A percentile compares a stretch with the other conserved stretches of the same genome.
These are phyloP conservation scores for Leptobrachium leishanense DNA, from an alignment of 2,113 vertebrate genomes.

Conservation along the genomic window DNA sequence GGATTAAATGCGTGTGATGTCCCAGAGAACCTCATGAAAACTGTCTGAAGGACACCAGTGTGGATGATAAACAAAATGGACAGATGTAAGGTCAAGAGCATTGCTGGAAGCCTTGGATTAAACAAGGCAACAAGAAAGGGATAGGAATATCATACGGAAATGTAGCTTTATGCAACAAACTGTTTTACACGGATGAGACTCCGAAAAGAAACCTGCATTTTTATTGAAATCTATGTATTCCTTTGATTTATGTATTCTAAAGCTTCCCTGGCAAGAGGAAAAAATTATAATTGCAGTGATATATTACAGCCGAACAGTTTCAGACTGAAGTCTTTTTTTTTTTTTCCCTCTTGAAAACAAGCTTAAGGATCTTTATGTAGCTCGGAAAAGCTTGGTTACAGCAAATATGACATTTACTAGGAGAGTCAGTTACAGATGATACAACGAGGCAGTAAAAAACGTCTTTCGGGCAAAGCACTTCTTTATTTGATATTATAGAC, in stretches of 20 bases:
- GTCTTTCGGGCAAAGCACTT: slow-evolving; percentile 37
- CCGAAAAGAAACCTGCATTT: neutral
- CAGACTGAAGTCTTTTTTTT: slow-evolving; percentile 30
- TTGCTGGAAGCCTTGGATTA: slow-evolving; percentile 37
- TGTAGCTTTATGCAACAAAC: neutral
- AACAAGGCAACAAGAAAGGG: slow-evolving; percentile 26
- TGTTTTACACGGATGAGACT: slow-evolving; percentile 14
- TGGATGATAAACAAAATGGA: slow-evolving; percentile 38
- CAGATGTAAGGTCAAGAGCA: slow-evolving; percentile 40
- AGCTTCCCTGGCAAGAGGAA: slow-evolving; percentile 23
- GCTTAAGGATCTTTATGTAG: slow-evolving; percentile 35
- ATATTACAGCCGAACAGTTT: slow-evolving; percentile 31
- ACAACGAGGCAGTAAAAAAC: slow-evolving; percentile 33
- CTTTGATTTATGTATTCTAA: slow-evolving; percentile 36
- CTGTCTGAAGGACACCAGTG: slow-evolving; percentile 42
- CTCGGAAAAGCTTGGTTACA: slow-evolving; percentile 35
- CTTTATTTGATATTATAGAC: slow-evolving; percentile 18
- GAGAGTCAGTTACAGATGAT: slow-evolving; percentile 30
- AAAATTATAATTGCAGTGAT: slow-evolving; percentile 44
- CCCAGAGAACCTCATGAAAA: slow-evolving; percentile 18
- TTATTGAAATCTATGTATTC: slow-evolving; percentile 25
- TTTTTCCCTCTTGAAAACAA: slow-evolving; percentile 14
- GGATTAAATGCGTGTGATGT: slow-evolving; percentile 25
- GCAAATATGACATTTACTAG: slow-evolving; percentile 43
- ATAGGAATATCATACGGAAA: slow-evolving; percentile 15